Evolutionary conservation across 1,140 invertebrate species (phyloP).

Genomic region (Atta cephalotes): DNA sequence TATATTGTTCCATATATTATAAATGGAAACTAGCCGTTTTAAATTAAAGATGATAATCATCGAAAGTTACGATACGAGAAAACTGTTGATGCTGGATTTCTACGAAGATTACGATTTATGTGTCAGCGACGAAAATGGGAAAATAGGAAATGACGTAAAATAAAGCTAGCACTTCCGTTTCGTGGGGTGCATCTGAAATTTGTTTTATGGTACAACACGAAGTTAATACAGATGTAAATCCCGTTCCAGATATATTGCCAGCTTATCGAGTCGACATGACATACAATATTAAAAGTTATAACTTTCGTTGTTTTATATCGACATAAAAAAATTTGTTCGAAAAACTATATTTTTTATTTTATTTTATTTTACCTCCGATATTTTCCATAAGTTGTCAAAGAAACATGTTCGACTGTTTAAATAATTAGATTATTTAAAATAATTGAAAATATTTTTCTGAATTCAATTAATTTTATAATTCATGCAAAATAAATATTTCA

Average conservation of each 20-base stretch:
- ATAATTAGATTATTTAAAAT: neutral
- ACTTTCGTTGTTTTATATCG: neutral
- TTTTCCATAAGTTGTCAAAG: neutral
- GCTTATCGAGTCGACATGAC: neutral
- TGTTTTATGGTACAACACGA: constrained; percentile 35
- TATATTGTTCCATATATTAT: neutral
- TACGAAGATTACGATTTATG: constrained; percentile 28
- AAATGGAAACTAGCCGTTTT: constrained; percentile 24
- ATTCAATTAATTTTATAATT: neutral
- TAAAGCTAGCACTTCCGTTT: constrained; percentile 6
- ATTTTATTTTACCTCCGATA: neutral
- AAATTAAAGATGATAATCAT: neutral
- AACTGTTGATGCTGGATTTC: constrained; percentile 14
- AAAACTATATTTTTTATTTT: neutral
- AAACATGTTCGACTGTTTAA: neutral
- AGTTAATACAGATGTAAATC: constrained; percentile 19
- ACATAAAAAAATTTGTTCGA: neutral
- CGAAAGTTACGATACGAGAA: neutral
- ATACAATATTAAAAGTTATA: constrained; percentile 30
- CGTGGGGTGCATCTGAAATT: constrained; percentile 39
- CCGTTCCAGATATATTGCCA: neutral
- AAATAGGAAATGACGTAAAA: neutral
- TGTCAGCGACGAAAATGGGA: constrained; percentile 1
- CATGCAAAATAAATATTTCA: no score
- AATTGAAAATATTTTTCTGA: neutral